These are phyloP conservation scores for Andrena haemorrhoa DNA, from an alignment of 2,888 invertebrate species.

Conservation along the genomic window DNA sequence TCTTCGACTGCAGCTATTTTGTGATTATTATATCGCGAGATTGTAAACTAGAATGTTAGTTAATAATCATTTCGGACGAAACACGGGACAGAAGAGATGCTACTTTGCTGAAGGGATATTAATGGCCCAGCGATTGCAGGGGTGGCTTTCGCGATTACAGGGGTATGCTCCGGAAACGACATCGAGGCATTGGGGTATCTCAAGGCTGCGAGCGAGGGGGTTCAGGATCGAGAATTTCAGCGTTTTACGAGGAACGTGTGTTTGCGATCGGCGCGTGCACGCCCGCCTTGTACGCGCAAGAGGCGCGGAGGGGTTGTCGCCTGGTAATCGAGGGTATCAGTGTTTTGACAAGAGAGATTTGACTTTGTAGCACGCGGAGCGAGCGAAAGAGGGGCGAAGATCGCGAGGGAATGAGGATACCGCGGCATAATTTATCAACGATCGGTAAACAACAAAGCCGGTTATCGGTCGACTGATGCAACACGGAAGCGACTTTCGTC, in stretches of 20 bases:
- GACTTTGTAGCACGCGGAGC: conserved; percentile 27
- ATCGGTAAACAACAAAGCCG: conserved; percentile 72
- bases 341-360: conserved; percentile 64
- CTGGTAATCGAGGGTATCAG: conserved; percentile 56
- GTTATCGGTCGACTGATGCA: conserved; percentile 79
- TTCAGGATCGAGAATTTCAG: neutral
- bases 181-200: neutral
- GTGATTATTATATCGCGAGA: neutral
- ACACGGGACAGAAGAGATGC: too few relatives aligned
- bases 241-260: neutral
- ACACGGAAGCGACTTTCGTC: conserved; percentile 82
- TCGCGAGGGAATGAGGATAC: conserved; percentile 35
- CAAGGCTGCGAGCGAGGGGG: neutral
- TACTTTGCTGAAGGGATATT: too few relatives aligned
- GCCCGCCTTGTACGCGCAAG: neutral
- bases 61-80: too few relatives aligned
- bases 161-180: neutral
- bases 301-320: conserved; percentile 1
- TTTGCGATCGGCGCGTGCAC: neutral
- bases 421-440: conserved; percentile 65
- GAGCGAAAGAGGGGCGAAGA: conserved; percentile 23
- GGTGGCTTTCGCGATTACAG: neutral
- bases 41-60: neutral
- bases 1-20: neutral
- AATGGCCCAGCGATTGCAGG: neutral